Evolutionary conservation across 2,888 invertebrate genomes (phyloP), one percentile per base, ranked within the genome.

Genomic region (Drosophila nr. fundita): DNA sequence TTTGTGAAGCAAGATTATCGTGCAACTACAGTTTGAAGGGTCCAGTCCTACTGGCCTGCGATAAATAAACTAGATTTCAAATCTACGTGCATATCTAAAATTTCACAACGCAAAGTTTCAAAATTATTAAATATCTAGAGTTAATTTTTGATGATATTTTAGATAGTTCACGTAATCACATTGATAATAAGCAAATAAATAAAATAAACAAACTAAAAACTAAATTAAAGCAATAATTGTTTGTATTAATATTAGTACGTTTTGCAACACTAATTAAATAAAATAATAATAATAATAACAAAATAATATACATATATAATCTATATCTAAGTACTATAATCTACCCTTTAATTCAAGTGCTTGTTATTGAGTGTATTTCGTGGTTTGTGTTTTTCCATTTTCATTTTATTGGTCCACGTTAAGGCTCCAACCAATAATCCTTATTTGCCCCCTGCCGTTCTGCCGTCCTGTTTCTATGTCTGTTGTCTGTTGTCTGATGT

Each of bases 331-430:
- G 21, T 13, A 21, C 6, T 45, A 42, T 21, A 18, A 38, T 18
- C 4, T n/a, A 10, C 18, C 6, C n/a, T 4, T 15, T 18, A 42
- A 29, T 21, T 34, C 5, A 29, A 40, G 27, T 40, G 34, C 40
- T 34, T 50, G 52, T 65, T 60, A 64, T 64, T 54, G 13, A 64
- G 54, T 32, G 48, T 54, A 21, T 36, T 34, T 40, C 13, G 30
- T 40, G 13, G 18, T 27, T 49, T 60, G 6, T 13, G 10, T 34
- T 24, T 32, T 10, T n/a, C 0, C 15, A 7, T 11, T 6, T 7
- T 27, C 5, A 4, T 27, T 18, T 38, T 29, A 2, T 55, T 55
- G 27, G n/a, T 38, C 7, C 54, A 36, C 38, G 54, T 27, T 40
- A 55, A 40, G 11, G 38, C 38, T 27, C 4, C n/a, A 27, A 29